Percentiles rank a stretch among this genome's conserved stretches.
phyloP scores from a whole-genome alignment of 2,888 invertebrate genomes.

The Diarsia brunnea region DNA sequence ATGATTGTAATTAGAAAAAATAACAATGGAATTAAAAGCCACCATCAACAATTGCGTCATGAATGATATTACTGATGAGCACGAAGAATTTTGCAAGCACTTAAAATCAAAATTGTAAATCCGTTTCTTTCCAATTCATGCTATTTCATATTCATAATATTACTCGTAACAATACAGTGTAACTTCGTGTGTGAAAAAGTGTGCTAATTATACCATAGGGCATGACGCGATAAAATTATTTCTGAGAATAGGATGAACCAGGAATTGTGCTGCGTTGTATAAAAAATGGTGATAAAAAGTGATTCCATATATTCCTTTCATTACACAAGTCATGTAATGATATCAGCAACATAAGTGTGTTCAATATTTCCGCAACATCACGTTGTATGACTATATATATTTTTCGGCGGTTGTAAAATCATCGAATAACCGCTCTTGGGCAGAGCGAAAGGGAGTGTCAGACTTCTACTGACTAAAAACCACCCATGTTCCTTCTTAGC shows the following conservation, averaged over 20 bases:
- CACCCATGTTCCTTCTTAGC: too few relatives aligned
- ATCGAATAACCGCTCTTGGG: too few relatives aligned
- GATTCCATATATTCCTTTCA: not conserved
- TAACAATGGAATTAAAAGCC: not conserved
- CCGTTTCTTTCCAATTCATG: not conserved
- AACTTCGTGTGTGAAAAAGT: not conserved
- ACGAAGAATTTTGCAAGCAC: too few relatives aligned
- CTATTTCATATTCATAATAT: not conserved
- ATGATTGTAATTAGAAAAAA: too few relatives aligned
- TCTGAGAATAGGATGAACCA: not conserved
- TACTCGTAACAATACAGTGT: not conserved
- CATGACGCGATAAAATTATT: not conserved
- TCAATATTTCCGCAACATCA: slow-evolving; percentile 1
- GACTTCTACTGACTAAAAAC: too few relatives aligned
- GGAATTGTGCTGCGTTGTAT: not conserved
- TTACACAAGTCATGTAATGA: not conserved
- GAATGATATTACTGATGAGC: not conserved
- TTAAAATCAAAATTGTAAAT: too few relatives aligned
- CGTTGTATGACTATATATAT: slow-evolving; percentile 1
- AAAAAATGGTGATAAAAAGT: slow-evolving; percentile 11
- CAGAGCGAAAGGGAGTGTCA: too few relatives aligned
- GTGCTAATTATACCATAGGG: not conserved
- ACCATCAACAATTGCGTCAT: not conserved
- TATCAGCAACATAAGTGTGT: not conserved
- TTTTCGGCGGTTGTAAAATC: too few relatives aligned